Conservation (phyloP, 2,797 vertebrate genomes). For the Premnoplex brunnescens region DNA sequence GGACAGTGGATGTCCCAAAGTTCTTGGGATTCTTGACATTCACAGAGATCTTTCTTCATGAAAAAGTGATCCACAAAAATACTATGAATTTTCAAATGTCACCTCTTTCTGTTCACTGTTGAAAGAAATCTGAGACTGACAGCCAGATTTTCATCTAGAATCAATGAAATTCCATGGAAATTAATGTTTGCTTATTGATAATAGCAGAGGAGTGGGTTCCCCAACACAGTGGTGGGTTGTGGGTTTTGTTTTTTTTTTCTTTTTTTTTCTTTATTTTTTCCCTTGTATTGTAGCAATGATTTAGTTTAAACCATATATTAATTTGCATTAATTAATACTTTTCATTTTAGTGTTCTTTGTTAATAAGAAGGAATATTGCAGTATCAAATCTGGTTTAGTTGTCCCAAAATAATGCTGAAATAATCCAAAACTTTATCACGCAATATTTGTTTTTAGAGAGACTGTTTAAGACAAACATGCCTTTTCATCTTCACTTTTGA, state of each 20-base stretch:
- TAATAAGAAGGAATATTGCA: not conserved
- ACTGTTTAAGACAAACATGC: not conserved
- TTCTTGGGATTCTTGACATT: not conserved
- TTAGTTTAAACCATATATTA: not conserved
- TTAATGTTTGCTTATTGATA: not conserved
- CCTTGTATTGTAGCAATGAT: not conserved
- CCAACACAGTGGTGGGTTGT: too few species aligned
- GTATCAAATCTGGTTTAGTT: not conserved
- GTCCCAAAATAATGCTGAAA: not conserved
- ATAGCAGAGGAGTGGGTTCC: not conserved
- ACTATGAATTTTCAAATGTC: not conserved
- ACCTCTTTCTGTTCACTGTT: not conserved
- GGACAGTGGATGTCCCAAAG: not conserved
- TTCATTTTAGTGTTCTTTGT: not conserved
- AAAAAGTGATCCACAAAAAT: not conserved
- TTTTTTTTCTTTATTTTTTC: not conserved
- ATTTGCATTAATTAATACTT: not conserved
- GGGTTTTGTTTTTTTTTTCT: too few species aligned
- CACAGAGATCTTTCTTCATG: not conserved
- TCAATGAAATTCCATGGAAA: not conserved
- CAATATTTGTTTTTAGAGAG: not conserved
- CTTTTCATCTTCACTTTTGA: not conserved
- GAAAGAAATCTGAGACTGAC: not conserved
- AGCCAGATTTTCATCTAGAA: not conserved
- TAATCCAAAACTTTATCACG: not conserved